Percentiles rank a stretch among this genome's conserved stretches.
Evolutionary conservation across 2,797 vertebrate species (phyloP).

Genomic region (Cuculus canorus): DNA sequence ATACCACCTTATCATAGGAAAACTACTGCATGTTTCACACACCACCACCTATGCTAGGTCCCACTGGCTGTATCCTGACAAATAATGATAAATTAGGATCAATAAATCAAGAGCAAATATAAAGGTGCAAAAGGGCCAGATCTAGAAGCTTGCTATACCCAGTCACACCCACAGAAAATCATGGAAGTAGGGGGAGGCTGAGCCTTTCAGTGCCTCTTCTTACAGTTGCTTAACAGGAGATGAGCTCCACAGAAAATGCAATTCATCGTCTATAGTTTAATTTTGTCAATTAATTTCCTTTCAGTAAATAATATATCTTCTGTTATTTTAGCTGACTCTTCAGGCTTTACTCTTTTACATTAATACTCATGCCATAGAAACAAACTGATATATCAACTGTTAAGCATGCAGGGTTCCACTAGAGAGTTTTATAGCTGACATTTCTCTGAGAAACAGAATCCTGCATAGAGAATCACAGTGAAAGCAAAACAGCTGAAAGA

Average conservation of each 20-base stretch:
- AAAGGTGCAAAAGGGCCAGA: background rate
- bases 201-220: background rate
- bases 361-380: background rate
- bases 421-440: background rate
- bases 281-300: slow-evolving; percentile 4
- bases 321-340: slow-evolving; percentile 23
- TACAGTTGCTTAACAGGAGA: background rate
- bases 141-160: background rate
- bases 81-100: background rate
- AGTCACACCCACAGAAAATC: background rate
- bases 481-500: background rate
- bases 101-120: background rate
- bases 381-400: background rate
- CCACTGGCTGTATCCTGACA: background rate
- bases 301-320: background rate
- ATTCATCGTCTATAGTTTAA: background rate
- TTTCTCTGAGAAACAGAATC: background rate
- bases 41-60: background rate
- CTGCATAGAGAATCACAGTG: background rate
- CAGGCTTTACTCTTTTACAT: background rate
- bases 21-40: fast-evolving
- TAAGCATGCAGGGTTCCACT: background rate
- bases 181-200: background rate
- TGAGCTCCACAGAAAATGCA: background rate
- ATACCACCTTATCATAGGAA: background rate